Conservation (phyloP, 2,888 invertebrate genomes). For the Drosophila vallismaia region DNA sequence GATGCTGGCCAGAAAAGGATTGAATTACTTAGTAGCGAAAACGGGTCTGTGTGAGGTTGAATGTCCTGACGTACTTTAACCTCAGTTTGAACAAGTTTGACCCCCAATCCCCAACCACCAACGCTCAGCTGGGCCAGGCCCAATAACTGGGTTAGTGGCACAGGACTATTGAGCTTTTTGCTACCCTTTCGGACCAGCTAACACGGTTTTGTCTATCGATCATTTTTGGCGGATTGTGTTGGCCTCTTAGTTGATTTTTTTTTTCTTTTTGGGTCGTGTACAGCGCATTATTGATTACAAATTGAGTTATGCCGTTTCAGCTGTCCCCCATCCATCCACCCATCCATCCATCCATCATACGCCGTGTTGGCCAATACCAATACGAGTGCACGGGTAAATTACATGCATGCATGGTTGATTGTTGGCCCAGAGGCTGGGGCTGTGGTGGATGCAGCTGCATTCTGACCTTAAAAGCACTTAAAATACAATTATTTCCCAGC, state of each 20-base stretch:
- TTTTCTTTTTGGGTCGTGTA: slow-evolving; percentile 10
- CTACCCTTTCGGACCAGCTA: slow-evolving; percentile 1
- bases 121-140: too few species aligned
- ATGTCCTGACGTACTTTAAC: slow-evolving; percentile 75
- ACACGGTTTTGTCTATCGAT: slow-evolving; percentile 20
- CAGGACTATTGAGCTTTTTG: slow-evolving; percentile 53
- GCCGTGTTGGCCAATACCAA: slow-evolving; percentile 12
- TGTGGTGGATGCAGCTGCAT: slow-evolving; percentile 17
- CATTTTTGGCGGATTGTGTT: slow-evolving; percentile 4
- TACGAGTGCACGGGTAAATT: slow-evolving; percentile 8
- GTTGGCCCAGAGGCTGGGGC: slow-evolving; percentile 27
- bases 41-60: slow-evolving; percentile 57
- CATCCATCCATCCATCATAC: slow-evolving; percentile 67
- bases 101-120: neutral
- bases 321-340: slow-evolving; percentile 5
- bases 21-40: slow-evolving; percentile 55
- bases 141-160: slow-evolving; percentile 69
- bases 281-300: slow-evolving; percentile 63
- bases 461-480: slow-evolving; percentile 53
- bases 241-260: slow-evolving; percentile 10
- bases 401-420: slow-evolving; percentile 30
- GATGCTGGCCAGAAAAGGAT: slow-evolving; percentile 68
- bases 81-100: slow-evolving; percentile 44
- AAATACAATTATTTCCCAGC: slow-evolving; percentile 44
- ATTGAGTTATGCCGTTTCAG: slow-evolving; percentile 62